Percentiles rank a stretch among this genome's conserved stretches.
Evolutionary conservation across 2,888 invertebrate species (phyloP).

Genomic region (Drosophila demipolita): DNA sequence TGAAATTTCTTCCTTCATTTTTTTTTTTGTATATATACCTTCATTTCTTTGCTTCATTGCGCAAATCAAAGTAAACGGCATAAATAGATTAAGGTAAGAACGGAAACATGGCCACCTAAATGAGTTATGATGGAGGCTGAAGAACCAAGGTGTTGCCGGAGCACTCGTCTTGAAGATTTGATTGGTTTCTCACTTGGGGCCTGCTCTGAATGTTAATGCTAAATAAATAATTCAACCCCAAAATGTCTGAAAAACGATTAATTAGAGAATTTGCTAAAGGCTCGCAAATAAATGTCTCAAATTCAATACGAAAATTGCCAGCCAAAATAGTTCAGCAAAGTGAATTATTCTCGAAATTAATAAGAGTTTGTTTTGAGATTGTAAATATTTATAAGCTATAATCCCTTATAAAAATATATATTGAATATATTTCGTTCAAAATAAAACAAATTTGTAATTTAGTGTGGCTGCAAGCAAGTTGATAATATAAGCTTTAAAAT

Average conservation of each 20-base stretch:
- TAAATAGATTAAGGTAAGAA: conserved; percentile 65
- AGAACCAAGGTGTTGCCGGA: conserved; percentile 31
- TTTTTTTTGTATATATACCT: conserved; percentile 3
- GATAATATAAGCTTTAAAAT: background rate
- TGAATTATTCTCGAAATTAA: background rate
- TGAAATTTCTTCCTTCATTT: background rate
- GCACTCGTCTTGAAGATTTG: conserved; percentile 30
- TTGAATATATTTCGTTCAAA: background rate
- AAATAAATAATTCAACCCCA: conserved; percentile 37
- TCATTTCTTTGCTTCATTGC: conserved; percentile 17
- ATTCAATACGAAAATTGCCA: conserved; percentile 3
- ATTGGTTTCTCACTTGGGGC: conserved; percentile 30
- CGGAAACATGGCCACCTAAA: conserved; percentile 66
- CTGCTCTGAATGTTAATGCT: conserved; percentile 31
- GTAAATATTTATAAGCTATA: background rate
- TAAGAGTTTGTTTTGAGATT: background rate
- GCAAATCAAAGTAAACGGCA: conserved; percentile 72
- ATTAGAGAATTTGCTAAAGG: conserved; percentile 32
- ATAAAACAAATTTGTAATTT: background rate
- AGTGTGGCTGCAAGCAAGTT: background rate
- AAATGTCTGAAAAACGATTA: conserved; percentile 33
- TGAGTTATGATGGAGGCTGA: conserved; percentile 53
- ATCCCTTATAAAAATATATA: background rate
- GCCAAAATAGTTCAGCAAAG: background rate
- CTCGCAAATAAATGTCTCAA: conserved; percentile 2